These are phyloP conservation scores for Cyclura pinguis DNA, from an alignment of 2,797 vertebrate genomes.

Conservation along the genomic window DNA sequence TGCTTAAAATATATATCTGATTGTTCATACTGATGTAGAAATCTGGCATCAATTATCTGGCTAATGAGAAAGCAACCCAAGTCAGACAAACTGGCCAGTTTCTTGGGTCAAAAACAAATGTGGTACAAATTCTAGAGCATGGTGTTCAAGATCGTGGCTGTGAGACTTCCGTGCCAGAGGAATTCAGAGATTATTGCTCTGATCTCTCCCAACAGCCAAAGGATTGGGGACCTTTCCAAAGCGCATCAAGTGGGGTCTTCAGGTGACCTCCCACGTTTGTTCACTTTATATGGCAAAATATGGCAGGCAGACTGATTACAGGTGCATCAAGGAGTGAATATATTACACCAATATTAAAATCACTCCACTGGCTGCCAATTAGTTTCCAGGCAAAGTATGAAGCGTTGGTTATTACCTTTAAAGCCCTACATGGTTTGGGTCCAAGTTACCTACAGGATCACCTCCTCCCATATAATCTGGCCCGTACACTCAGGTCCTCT, in stretches of 20 bases:
- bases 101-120: conserved; percentile 36
- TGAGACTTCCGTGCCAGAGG: not conserved
- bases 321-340: too few relatives aligned
- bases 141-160: conserved; percentile 5
- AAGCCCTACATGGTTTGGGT: too few relatives aligned
- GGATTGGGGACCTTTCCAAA: not conserved
- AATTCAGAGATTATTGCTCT: not conserved
- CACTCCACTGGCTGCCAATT: too few relatives aligned
- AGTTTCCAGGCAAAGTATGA: too few relatives aligned
- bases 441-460: too few relatives aligned
- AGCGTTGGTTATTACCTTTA: too few relatives aligned
- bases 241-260: not conserved
- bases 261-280: not conserved
- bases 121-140: conserved; percentile 8
- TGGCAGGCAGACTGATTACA: too few relatives aligned
- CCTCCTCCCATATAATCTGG: too few relatives aligned
- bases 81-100: not conserved
- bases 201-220: not conserved
- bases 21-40: conserved; percentile 27
- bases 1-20: conserved; percentile 52
- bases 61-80: conserved; percentile 32
- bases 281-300: too few relatives aligned
- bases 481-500: too few relatives aligned
- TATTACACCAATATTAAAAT: too few relatives aligned
- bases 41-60: conserved; percentile 37